A percentile compares a stretch with the other conserved stretches of the same genome.
phyloP scores from a whole-genome alignment of 2,888 invertebrate genomes.

The Alsophila aescularia region DNA sequence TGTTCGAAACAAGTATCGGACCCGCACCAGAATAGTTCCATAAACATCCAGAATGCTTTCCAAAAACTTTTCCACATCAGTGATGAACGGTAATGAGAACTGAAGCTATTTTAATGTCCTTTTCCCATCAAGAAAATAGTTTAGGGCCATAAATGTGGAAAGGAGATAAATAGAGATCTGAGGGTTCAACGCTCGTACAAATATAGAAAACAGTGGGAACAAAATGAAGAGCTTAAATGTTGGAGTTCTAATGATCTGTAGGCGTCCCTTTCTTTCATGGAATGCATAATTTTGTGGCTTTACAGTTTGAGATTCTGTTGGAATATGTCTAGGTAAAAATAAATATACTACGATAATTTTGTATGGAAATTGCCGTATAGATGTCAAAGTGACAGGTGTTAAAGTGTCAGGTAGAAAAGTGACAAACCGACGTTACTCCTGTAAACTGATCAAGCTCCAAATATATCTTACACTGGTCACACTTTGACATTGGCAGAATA shows the following conservation, averaged over 20 bases:
- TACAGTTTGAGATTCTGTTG: too few relatives aligned
- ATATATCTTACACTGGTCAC: too few relatives aligned
- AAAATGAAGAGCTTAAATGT: constrained; percentile 35
- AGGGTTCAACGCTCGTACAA: constrained; percentile 47
- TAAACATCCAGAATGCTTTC: background rate
- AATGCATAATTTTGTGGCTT: too few relatives aligned
- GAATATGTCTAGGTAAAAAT: too few relatives aligned
- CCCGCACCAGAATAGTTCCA: background rate
- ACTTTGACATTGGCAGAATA: too few relatives aligned
- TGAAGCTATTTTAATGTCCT: constrained; percentile 20
- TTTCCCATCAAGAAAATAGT: constrained; percentile 23
- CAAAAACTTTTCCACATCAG: background rate
- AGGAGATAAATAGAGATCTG: constrained; percentile 20
- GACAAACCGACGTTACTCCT: too few relatives aligned
- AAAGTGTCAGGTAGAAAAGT: too few relatives aligned
- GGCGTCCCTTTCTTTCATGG: constrained; percentile 6
- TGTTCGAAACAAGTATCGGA: too few relatives aligned
- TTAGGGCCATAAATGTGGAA: constrained; percentile 11
- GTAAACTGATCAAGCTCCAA: too few relatives aligned
- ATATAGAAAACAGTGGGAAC: constrained; percentile 48
- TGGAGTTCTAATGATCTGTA: constrained; percentile 31
- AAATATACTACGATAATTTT: too few relatives aligned
- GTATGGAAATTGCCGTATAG: too few relatives aligned
- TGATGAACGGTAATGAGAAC: constrained; percentile 13
- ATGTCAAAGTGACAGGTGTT: too few relatives aligned